Evolutionary conservation across 2,113 vertebrate species (phyloP).

Genomic region (Ifrita kowaldi): DNA sequence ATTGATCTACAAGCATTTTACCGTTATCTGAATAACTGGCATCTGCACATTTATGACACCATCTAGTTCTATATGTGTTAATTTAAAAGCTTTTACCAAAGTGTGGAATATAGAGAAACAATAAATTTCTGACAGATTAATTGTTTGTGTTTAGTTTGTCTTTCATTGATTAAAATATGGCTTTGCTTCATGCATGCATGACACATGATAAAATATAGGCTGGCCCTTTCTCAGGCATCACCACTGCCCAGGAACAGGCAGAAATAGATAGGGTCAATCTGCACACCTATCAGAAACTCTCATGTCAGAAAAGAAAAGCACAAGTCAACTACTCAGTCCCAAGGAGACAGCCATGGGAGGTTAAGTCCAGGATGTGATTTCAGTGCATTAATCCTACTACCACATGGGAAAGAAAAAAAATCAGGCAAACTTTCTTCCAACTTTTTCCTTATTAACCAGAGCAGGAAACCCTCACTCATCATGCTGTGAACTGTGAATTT

Average conservation of each 20-base stretch:
- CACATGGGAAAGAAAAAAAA: background rate
- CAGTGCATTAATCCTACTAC: background rate
- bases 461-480: background rate
- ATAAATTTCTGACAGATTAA: background rate
- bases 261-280: background rate
- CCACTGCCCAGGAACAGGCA: background rate
- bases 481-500: background rate
- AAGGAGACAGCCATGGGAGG: background rate
- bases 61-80: background rate
- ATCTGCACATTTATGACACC: background rate
- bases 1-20: background rate
- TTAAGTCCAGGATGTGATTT: background rate
- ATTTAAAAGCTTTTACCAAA: background rate
- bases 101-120: background rate
- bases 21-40: accelerated
- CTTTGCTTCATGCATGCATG: accelerated
- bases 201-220: background rate
- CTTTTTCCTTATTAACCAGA: background rate
- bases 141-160: background rate
- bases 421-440: background rate
- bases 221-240: background rate
- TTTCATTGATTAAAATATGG: background rate
- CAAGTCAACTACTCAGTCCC: background rate
- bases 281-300: background rate
- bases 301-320: background rate